phyloP scores from a whole-genome alignment of 1,140 invertebrate species.

The Dreissena rostriformis region DNA sequence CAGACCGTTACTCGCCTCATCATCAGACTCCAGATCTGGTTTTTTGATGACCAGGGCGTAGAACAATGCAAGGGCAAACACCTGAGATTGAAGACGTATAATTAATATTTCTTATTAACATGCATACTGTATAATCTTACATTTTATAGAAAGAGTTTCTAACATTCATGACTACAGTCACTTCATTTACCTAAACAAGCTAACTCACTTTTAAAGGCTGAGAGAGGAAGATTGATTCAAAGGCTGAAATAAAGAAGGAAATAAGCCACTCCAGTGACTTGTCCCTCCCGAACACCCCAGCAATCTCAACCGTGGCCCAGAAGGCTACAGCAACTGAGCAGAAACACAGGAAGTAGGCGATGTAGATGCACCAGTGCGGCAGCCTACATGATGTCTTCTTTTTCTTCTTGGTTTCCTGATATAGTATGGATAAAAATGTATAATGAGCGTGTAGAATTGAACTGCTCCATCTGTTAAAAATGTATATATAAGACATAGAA shows the following conservation, averaged over 20 bases:
- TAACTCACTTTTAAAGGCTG: constrained; percentile 71
- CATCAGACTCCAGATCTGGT: constrained; percentile 57
- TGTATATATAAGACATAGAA: too few species aligned
- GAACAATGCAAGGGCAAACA: constrained; percentile 61
- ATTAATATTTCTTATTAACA: too few species aligned
- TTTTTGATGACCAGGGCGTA: constrained; percentile 70
- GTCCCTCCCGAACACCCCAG: constrained; percentile 62
- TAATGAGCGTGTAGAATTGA: too few species aligned
- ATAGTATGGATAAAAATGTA: too few species aligned
- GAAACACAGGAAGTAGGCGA: constrained; percentile 64
- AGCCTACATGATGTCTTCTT: constrained; percentile 59
- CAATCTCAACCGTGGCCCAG: constrained; percentile 63
- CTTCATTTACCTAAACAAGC: too few species aligned
- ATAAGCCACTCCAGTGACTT: constrained; percentile 67
- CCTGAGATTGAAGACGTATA: not conserved
- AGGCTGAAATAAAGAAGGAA: constrained; percentile 65
- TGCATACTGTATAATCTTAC: too few species aligned
- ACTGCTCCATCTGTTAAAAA: too few species aligned
- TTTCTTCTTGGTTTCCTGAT: constrained; percentile 43
- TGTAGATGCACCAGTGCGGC: constrained; percentile 62
- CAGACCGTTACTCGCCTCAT: constrained; percentile 34
- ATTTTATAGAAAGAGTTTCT: too few species aligned
- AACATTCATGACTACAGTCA: too few species aligned
- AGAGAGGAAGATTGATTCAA: constrained; percentile 67
- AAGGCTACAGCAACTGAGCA: constrained; percentile 56